Conservation (phyloP, 2,113 vertebrate species). For the Sceloporus undulatus region DNA sequence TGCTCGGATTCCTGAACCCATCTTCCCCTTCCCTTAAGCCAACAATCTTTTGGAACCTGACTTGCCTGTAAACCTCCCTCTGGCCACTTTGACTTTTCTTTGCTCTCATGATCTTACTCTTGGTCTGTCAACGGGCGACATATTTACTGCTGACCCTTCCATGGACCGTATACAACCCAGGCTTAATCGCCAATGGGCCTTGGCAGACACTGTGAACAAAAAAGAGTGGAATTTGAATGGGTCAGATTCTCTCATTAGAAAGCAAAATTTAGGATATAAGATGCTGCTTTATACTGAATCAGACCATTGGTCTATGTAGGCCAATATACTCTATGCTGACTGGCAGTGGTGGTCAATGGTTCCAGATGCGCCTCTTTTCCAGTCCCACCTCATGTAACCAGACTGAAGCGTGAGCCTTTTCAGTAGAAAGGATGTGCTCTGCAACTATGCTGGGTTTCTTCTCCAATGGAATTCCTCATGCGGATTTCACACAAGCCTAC, state of each 20-base stretch:
- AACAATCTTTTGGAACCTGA: not conserved
- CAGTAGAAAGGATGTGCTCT: not conserved
- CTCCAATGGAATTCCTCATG: not conserved
- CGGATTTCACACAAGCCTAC: not conserved
- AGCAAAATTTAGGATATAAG: too few relatives aligned
- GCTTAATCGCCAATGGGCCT: not conserved
- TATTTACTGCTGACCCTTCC: not conserved
- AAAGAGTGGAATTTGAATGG: not conserved
- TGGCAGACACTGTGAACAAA: not conserved
- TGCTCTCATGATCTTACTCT: not conserved
- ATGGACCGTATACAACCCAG: too few relatives aligned
- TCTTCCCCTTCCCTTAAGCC: too few relatives aligned
- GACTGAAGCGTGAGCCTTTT: not conserved
- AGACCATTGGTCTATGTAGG: too few relatives aligned
- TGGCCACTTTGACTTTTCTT: not conserved
- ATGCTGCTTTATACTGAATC: too few relatives aligned
- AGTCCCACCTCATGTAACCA: not conserved
- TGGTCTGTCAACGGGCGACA: not conserved
- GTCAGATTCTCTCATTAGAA: not conserved
- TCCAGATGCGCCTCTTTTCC: not conserved
- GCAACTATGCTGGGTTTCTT: not conserved
- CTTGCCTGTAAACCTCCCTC: not conserved
- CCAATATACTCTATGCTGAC: not conserved
- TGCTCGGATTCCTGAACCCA: too few relatives aligned
- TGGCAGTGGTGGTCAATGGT: not conserved